phyloP scores from a whole-genome alignment of 1,140 invertebrate species.

The Wiebesia pumilae region DNA sequence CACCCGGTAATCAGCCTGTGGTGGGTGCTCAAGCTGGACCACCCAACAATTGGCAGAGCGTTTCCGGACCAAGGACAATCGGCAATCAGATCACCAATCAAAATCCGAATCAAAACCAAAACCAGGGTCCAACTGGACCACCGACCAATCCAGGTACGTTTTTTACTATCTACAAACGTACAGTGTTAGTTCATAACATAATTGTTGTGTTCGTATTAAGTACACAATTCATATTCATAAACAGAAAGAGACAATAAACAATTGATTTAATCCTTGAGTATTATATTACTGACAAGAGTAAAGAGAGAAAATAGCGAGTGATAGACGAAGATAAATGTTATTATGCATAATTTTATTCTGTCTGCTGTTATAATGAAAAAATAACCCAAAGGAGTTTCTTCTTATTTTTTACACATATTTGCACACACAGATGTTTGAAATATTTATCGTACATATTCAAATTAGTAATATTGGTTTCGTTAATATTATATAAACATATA shows the following conservation, averaged over 20 bases:
- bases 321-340: background rate
- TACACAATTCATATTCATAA: too few relatives aligned
- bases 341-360: background rate
- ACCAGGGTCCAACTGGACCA: slow-evolving; percentile 67
- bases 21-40: slow-evolving; percentile 52
- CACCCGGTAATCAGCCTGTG: slow-evolving; percentile 66
- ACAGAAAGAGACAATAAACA: background rate
- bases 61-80: slow-evolving; percentile 58
- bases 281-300: background rate
- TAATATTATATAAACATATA: background rate
- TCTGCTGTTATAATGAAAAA: background rate
- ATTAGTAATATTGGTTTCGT: too few relatives aligned
- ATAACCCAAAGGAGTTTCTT: background rate
- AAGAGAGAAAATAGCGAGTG: background rate
- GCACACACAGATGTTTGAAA: too few relatives aligned
- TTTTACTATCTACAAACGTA: background rate
- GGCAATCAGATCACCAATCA: slow-evolving; percentile 68
- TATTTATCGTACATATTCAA: too few relatives aligned
- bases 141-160: slow-evolving; percentile 66
- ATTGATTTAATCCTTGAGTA: background rate
- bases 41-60: slow-evolving; percentile 43
- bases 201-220: background rate
- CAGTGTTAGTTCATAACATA: background rate
- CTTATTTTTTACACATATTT: background rate
- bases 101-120: slow-evolving; percentile 72